These are phyloP conservation scores for Serinus canaria DNA, from an alignment of 2,113 vertebrate genomes.

Conservation along the genomic window DNA sequence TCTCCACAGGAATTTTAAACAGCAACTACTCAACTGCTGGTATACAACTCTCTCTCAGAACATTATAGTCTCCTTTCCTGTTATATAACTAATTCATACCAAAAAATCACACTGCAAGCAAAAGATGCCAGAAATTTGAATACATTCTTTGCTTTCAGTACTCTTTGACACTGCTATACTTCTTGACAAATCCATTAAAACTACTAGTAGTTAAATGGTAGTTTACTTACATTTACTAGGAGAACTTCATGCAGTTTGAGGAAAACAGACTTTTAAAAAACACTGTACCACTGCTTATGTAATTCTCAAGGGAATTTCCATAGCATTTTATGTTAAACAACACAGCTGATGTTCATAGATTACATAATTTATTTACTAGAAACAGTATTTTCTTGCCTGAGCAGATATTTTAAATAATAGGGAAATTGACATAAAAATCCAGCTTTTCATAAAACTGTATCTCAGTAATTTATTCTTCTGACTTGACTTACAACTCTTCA, in stretches of 20 bases:
- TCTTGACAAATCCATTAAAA: not conserved
- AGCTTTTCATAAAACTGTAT: not conserved
- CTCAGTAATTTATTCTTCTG: slow-evolving; percentile 13
- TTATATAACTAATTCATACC: not conserved
- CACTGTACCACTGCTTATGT: not conserved
- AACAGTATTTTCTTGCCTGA: not conserved
- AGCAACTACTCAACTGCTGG: not conserved
- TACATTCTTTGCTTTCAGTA: not conserved
- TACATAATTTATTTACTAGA: not conserved
- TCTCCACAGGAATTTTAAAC: not conserved
- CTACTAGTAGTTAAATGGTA: not conserved
- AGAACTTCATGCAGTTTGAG: not conserved
- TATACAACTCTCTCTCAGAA: not conserved
- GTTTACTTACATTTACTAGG: not conserved
- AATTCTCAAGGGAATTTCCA: not conserved
- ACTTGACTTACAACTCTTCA: not conserved
- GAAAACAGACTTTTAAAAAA: not conserved
- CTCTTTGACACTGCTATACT: not conserved
- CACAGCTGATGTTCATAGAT: not conserved
- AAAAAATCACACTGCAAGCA: not conserved
- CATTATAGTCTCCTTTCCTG: not conserved
- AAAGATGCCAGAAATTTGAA: not conserved
- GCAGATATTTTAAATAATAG: not conserved
- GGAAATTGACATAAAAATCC: not conserved
- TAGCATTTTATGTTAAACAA: not conserved